Evolutionary conservation across 2,888 invertebrate genomes (phyloP).

Genomic region (Plebejus argus): DNA sequence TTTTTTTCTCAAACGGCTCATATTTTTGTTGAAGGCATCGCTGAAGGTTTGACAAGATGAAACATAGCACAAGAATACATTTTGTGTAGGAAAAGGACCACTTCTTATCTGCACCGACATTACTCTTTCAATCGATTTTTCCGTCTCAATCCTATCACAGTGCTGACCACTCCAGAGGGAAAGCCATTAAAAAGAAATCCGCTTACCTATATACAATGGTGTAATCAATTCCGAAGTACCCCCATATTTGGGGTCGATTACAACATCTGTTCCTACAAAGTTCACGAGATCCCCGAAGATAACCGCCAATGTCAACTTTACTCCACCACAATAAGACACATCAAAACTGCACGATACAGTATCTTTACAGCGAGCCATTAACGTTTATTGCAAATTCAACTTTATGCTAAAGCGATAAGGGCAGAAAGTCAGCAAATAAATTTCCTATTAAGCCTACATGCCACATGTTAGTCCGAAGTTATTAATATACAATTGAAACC

Average conservation of each 20-base stretch:
- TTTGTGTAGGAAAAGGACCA: neutral
- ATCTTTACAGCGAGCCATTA: conserved; percentile 22
- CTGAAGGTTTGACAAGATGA: neutral
- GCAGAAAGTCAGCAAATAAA: conserved; percentile 33
- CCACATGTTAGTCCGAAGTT: conserved; percentile 46
- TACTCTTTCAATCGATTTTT: conserved; percentile 43
- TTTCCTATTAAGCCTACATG: conserved; percentile 40
- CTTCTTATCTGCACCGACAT: conserved; percentile 25
- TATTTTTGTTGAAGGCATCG: too few species aligned
- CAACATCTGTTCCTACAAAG: conserved; percentile 68
- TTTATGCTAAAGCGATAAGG: conserved; percentile 35
- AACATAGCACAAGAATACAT: neutral
- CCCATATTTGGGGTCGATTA: conserved; percentile 67
- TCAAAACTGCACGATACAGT: conserved; percentile 36
- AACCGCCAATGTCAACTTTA: conserved; percentile 34
- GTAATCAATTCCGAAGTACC: conserved; percentile 73
- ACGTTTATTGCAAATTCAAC: conserved; percentile 5
- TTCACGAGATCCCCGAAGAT: conserved; percentile 41
- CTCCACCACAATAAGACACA: conserved; percentile 37
- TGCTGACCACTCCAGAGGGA: conserved; percentile 47
- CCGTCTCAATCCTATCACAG: conserved; percentile 46
- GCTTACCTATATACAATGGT: conserved; percentile 65
- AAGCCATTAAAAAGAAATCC: conserved; percentile 73
- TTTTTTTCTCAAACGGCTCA: too few species aligned
- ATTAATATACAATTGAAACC: conserved; percentile 48